Conservation (phyloP, 1,140 invertebrate genomes). For the Dryas iulia region DNA sequence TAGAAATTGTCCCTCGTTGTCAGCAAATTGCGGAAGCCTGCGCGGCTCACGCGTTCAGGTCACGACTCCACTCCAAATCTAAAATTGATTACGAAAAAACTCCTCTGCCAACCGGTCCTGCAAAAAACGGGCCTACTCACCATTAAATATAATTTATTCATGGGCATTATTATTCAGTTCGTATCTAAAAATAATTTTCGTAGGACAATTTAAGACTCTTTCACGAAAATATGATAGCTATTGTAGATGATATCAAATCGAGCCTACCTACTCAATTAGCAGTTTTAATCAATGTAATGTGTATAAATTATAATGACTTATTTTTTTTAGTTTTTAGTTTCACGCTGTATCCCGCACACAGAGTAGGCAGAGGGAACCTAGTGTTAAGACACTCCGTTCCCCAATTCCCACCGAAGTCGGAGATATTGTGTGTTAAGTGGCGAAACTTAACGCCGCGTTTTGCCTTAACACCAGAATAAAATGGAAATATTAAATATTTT, state of each 20-base stretch:
- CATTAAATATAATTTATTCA: conserved; percentile 75
- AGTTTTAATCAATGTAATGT: neutral
- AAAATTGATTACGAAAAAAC: conserved; percentile 75
- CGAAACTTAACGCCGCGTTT: too few species aligned
- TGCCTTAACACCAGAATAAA: too few species aligned
- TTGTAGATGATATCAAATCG: neutral
- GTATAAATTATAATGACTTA: too few species aligned
- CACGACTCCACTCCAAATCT: conserved; percentile 73
- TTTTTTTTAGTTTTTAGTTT: too few species aligned
- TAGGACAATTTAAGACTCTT: conserved; percentile 13
- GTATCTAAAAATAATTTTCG: conserved; percentile 48
- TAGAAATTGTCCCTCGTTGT: conserved; percentile 10
- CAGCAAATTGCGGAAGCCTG: conserved; percentile 46
- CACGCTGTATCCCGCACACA: too few species aligned
- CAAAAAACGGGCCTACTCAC: conserved; percentile 56
- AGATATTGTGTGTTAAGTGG: too few species aligned
- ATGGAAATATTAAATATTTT: too few species aligned
- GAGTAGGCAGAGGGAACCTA: too few species aligned
- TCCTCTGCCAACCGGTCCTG: conserved; percentile 39
- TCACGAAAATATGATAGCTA: neutral
- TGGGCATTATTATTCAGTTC: conserved; percentile 52
- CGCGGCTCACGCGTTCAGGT: conserved; percentile 55
- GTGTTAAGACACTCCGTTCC: too few species aligned
- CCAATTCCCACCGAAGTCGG: too few species aligned
- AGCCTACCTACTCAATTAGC: neutral